Evolutionary conservation across 2,888 invertebrate genomes (phyloP), one percentile per base, ranked within the genome.

Genomic region (Andrena bucephala): DNA sequence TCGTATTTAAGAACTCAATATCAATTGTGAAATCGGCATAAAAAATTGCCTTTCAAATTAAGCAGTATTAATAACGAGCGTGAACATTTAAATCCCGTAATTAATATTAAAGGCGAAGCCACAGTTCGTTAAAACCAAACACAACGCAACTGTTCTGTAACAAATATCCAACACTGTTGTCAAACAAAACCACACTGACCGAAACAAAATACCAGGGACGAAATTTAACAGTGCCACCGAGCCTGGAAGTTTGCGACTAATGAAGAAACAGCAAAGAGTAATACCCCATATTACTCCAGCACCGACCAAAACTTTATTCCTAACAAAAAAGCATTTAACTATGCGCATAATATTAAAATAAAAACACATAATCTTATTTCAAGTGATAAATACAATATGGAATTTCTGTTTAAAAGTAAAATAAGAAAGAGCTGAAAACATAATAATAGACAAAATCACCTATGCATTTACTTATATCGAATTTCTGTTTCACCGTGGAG

Each of bases 211-310:
- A 74, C 86, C 78, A 73, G 89, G 88, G 73, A 90, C 86, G 59
- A 90, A 85, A 85, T 87, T 86, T 81, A 90, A 85, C 27, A 91
- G 60, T 77, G 81, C 73, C 63, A 72, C 76, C 0, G 87, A 69
- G 36, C 81, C 66, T 66, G 83, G 72, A 62, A 89, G 65, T 86
- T 90, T 91, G 66, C 85, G 81, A 83, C 78, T 89, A 71, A 90
- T 70, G 31, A 91, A 75, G 72, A 90, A 74, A 80, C 87, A 91
- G 86, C 87, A 91, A 60, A 91, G 42, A 24, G 85, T 85, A 71
- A 91, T 83, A 73, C 86, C 87, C 87, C 87, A 91, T 69, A 90
- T 81, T 81, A 91, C 65, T 85, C 90, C 89, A 75, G 84, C 88
- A 70, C 87, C 79, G 24, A 91, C 73, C 69, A 90, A 89, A 84